Evolutionary conservation across 2,888 invertebrate genomes (phyloP), one percentile per base, ranked within the genome.

Genomic region (Gymnoscelis rufifasciata): DNA sequence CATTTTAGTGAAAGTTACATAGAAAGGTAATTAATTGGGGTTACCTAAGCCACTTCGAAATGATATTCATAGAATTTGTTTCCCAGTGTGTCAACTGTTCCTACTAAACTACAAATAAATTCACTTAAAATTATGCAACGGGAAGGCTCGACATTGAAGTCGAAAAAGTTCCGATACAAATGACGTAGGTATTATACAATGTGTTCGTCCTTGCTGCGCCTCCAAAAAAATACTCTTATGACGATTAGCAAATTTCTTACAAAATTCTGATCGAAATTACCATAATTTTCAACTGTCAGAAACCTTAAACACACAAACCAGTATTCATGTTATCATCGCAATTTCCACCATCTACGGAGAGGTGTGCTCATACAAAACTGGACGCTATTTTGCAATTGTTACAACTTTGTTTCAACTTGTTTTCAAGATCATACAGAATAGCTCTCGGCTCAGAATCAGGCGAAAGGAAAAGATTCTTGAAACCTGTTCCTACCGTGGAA

Each of bases 251-350:
- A 35, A 35, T 23, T 19, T 24, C 33, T 33, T 26, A 23, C 38
- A 27, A 27, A 27, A 38, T 39, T 19, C 7, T 26, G 39, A 19
- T 35, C 8, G 12, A 30, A 39, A 23, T 39, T 39, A 44, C 19
- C 35, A 44, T 31, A n/a, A 41, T 31, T 43, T 10, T 39, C 28
- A 28, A 10, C 26, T 36, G 24, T 15, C 42, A 26, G 35, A 28
- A 39, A 39, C 38, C 42, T 39, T 41, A 36, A 12, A 36, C 11
- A 14, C 29, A 43, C 40, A 23, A 48, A 55, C 55, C 38, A 30
- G 57, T 55, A 54, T 52, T 47, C 45, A 48, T 38, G 39, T 42
- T 47, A 48, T 52, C 48, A 39, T 49, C 27, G 51, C 57, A 52
- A 51, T 51, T 23, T 41, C 42, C 46, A 43, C 53, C 51, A 51